Conservation (phyloP, 1,140 invertebrate genomes). For the Myzus persicae region DNA sequence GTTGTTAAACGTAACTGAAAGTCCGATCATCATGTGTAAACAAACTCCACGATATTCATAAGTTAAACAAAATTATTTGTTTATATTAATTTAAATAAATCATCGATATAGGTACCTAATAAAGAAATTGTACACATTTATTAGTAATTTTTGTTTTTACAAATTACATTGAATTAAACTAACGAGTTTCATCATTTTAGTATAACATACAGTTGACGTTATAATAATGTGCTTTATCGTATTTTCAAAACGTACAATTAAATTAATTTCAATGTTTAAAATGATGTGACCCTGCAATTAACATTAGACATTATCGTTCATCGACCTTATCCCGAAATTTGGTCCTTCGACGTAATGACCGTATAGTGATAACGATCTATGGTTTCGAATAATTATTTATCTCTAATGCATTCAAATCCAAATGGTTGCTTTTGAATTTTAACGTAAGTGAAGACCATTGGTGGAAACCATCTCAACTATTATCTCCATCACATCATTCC, state of each 20-base stretch:
- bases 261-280: background rate
- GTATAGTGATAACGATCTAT: background rate
- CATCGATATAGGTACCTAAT: too few species aligned
- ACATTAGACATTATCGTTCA: background rate
- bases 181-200: background rate
- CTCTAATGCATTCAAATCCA: background rate
- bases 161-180: background rate
- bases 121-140: background rate
- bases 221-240: background rate
- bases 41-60: background rate
- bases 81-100: background rate
- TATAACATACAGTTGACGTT: background rate
- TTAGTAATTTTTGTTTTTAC: background rate
- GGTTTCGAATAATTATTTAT: background rate
- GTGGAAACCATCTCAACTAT: background rate
- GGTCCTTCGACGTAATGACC: background rate
- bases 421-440: background rate
- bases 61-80: background rate
- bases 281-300: background rate
- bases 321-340: background rate
- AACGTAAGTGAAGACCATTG: background rate
- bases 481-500: background rate
- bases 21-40: background rate
- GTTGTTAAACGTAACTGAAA: background rate
- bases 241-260: background rate